A percentile compares a stretch with the other conserved stretches of the same genome.
Conservation (phyloP, 2,888 invertebrate genomes). For the Endotricha flammealis region DNA sequence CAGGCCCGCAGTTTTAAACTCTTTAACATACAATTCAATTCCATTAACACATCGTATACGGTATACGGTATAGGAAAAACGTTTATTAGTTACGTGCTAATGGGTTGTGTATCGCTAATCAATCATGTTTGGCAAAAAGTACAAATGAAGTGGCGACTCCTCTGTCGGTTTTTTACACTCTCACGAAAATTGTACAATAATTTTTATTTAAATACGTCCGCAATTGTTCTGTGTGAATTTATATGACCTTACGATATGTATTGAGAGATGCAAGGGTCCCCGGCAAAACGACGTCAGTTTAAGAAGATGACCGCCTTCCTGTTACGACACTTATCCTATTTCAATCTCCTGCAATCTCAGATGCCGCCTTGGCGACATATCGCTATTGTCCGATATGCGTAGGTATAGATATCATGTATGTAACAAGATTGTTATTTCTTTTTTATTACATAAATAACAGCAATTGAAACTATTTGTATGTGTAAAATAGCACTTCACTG, state of each 20-base stretch:
- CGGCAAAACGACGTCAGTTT: constrained; percentile 21
- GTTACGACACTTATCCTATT: constrained; percentile 26
- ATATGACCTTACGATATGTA: constrained; percentile 16
- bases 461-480: too few relatives aligned
- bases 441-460: too few relatives aligned
- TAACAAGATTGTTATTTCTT: too few relatives aligned
- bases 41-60: constrained; percentile 39
- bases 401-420: constrained; percentile 3
- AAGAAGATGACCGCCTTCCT: constrained; percentile 40
- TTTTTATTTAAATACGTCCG: constrained; percentile 26
- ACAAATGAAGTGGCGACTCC: constrained; percentile 24
- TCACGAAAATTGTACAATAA: constrained; percentile 47
- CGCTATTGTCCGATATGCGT: background rate
- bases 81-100: constrained; percentile 50
- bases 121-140: constrained; percentile 47
- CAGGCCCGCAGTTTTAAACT: too few relatives aligned
- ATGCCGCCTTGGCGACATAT: constrained; percentile 6
- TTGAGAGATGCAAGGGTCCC: constrained; percentile 15
- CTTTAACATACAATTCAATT: constrained; percentile 14
- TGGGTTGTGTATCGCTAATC: constrained; percentile 51
- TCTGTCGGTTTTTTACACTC: constrained; percentile 43
- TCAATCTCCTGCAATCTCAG: background rate
- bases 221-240: constrained; percentile 23
- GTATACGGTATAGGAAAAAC: constrained; percentile 36
- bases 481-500: too few relatives aligned